Evolutionary conservation across 2,113 vertebrate species (phyloP).

Genomic region (Tragelaphus strepsiceros): DNA sequence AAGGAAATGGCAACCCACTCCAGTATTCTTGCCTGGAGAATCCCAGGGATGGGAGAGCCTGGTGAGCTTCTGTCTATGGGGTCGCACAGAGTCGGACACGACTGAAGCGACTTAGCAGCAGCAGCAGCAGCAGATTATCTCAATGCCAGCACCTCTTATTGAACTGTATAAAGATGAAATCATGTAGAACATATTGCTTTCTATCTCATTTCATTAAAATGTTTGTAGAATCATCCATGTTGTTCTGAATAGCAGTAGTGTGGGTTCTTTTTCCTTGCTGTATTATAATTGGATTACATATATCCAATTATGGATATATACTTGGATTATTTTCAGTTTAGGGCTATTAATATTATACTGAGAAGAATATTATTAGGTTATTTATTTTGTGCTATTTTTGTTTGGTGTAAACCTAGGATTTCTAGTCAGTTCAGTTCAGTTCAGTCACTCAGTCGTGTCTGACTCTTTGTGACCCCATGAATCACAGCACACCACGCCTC

Average conservation of each 20-base stretch:
- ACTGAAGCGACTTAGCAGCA: too few species aligned
- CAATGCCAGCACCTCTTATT: neutral
- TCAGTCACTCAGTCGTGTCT: rapidly evolving
- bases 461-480: too few species aligned
- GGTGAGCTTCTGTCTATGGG: too few species aligned
- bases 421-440: neutral
- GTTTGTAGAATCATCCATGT: neutral
- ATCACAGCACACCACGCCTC: rapidly evolving
- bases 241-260: neutral
- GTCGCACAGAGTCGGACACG: too few species aligned
- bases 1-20: too few species aligned
- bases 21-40: too few species aligned
- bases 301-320: neutral
- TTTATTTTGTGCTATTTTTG: neutral
- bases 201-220: neutral
- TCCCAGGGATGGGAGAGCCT: too few species aligned
- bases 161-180: neutral
- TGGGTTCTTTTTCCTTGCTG: neutral
- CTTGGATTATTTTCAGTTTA: neutral
- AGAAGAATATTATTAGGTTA: neutral
- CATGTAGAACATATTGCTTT: neutral
- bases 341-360: neutral
- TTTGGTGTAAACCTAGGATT: neutral
- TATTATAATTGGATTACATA: too few species aligned
- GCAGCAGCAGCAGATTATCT: too few species aligned